Conservation (phyloP, 1,140 invertebrate species). For the Trypoxylus dichotomus region DNA sequence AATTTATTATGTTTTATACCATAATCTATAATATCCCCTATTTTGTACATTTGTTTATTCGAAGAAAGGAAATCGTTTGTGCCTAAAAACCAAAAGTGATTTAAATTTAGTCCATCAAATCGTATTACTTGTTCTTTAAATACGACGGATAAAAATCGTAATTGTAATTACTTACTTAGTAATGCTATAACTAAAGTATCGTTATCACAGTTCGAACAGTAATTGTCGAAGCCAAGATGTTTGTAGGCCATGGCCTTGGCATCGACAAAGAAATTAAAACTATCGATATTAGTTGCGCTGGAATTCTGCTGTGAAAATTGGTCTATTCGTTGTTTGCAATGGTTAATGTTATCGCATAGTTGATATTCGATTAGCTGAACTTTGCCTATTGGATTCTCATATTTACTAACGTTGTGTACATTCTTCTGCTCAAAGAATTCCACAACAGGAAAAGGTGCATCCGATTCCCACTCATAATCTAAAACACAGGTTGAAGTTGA, state of each 20-base stretch:
- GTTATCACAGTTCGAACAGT: conserved; percentile 25
- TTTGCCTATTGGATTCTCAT: neutral
- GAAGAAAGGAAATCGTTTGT: neutral
- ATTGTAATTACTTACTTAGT: neutral
- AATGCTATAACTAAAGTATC: neutral
- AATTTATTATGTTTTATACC: neutral
- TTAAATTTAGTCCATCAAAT: neutral
- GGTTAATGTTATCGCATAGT: neutral
- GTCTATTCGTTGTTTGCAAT: neutral
- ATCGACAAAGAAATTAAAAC: conserved; percentile 4
- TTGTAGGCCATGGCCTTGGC: neutral
- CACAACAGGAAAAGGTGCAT: neutral
- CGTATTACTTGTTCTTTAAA: neutral
- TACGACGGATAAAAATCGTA: neutral
- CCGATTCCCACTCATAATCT: neutral
- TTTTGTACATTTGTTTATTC: neutral
- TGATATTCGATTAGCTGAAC: neutral
- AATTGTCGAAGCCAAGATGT: neutral
- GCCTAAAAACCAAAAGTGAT: neutral
- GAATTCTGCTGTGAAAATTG: neutral
- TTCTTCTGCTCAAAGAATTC: neutral
- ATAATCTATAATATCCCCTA: neutral
- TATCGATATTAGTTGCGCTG: neutral
- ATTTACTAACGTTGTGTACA: neutral
- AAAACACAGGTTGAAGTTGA: too few species aligned